Percentiles rank a stretch among this genome's conserved stretches.
These are phyloP conservation scores for Drosophila dives DNA, from an alignment of 2,888 invertebrate species.

Conservation along the genomic window DNA sequence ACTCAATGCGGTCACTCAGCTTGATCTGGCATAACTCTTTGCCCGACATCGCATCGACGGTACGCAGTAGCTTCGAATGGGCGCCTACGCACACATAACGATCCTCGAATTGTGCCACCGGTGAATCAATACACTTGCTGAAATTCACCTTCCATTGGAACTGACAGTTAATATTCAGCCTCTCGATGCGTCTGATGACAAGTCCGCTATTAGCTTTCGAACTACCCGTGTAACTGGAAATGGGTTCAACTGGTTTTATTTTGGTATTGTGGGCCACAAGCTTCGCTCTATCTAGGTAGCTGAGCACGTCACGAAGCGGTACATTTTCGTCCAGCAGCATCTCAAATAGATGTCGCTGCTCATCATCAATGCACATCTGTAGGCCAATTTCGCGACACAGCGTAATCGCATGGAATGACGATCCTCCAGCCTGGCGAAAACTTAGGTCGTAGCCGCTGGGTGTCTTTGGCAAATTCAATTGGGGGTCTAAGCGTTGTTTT, in stretches of 20 bases:
- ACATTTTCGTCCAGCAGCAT: slow-evolving; percentile 69
- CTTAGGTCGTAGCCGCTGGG: slow-evolving; percentile 45
- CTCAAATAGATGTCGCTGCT: slow-evolving; percentile 72
- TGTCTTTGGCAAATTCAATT: neutral
- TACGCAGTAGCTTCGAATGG: slow-evolving; percentile 90
- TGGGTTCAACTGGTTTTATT: slow-evolving; percentile 51
- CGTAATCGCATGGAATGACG: slow-evolving; percentile 81
- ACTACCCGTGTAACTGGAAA: neutral
- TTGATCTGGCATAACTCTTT: slow-evolving; percentile 85
- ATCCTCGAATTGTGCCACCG: slow-evolving; percentile 87
- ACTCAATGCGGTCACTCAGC: slow-evolving; percentile 91
- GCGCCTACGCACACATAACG: slow-evolving; percentile 87
- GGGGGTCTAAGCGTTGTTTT: slow-evolving; percentile 39
- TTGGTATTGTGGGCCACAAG: slow-evolving; percentile 59
- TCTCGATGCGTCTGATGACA: slow-evolving; percentile 53
- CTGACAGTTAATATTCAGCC: slow-evolving; percentile 44
- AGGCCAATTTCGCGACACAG: slow-evolving; percentile 74
- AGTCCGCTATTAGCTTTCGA: slow-evolving; percentile 23
- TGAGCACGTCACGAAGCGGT: slow-evolving; percentile 55
- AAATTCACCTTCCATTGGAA: slow-evolving; percentile 72
- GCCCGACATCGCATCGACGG: slow-evolving; percentile 87
- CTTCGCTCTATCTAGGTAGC: slow-evolving; percentile 60
- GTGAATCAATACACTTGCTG: slow-evolving; percentile 93
- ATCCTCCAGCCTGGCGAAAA: slow-evolving; percentile 77
- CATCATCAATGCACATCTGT: slow-evolving; percentile 59